Evolutionary conservation across 2,888 invertebrate species (phyloP), one percentile per base, ranked within the genome.

Genomic region (Sesia bembeciformis): DNA sequence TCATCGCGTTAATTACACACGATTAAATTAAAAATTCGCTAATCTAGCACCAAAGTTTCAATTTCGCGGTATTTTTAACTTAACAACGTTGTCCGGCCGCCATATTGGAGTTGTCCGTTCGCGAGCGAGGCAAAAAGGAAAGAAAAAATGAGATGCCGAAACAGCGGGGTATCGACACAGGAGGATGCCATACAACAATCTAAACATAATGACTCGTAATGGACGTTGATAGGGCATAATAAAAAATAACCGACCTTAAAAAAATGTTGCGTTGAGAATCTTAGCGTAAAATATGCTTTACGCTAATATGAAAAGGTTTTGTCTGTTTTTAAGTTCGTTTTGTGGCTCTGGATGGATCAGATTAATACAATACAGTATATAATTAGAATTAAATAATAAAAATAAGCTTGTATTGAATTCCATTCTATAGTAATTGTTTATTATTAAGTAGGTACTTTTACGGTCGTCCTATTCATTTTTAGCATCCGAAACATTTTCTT

Each of bases 161-260:
- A 70, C 83, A 81, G 83, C 82, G 73, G 80, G 84, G 68, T 65
- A 65, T 62, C 77, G 60, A 58, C 68, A 52, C 72, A 65, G 66
- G 63, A 67, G 79, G 76, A 78, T 69, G 72, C 74, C 76, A 62
- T 71, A 75, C 78, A 76, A 76, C 72, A 73, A 74, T 78, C 76
- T 76, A 72, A 75, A 75, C 78, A 78, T 83, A 82, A 83, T 83
- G 78, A 76, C 72, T 72, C 58, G 74, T 83, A 84, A 84, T 84
- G 82, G 72, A 75, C 76, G 74, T 60, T 76, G 79, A 80, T 80
- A 75, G 74, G 72, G 60, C 65, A 62, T 64, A 62, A 73, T 69
- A 72, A 76, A 75, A 75, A 72, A 71, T 60, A 60, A 60, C 53
- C 53, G 40, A 52, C 50, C 38, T 50, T 50, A 52, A 56, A 53